phyloP scores from a whole-genome alignment of 2,797 vertebrate genomes.

The Petrocephalus schoutedeni region DNA sequence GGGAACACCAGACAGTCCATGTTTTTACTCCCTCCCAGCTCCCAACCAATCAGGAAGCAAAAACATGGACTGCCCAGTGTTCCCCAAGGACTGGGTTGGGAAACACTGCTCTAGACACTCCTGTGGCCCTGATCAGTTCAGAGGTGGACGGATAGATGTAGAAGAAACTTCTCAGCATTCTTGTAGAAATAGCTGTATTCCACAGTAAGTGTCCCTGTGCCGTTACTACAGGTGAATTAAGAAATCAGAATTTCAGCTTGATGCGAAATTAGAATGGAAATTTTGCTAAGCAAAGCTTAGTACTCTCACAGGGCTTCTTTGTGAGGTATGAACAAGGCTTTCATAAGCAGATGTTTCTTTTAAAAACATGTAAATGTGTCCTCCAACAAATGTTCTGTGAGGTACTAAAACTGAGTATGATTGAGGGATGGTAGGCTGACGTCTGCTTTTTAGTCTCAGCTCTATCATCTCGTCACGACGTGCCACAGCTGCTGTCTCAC shows the following conservation, averaged over 20 bases:
- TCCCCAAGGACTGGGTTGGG: no score
- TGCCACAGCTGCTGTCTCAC: not conserved
- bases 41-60: no score
- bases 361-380: slow-evolving; percentile 56
- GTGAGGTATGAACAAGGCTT: slow-evolving; percentile 32
- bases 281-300: slow-evolving; percentile 36
- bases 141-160: not conserved
- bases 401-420: slow-evolving; percentile 51
- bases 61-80: no score
- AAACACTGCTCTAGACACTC: not conserved
- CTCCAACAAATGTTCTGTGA: slow-evolving; percentile 47
- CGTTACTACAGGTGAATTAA: slow-evolving; percentile 43
- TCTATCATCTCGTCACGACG: not conserved
- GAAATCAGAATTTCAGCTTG: slow-evolving; percentile 30
- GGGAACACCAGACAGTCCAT: no score
- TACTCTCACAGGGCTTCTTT: slow-evolving; percentile 38
- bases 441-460: slow-evolving; percentile 14
- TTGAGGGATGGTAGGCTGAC: slow-evolving; percentile 57
- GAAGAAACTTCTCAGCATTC: not conserved
- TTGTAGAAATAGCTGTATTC: not conserved
- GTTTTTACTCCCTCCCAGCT: no score
- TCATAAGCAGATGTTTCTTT: slow-evolving; percentile 47
- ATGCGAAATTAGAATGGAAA: slow-evolving; percentile 23
- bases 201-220: slow-evolving; percentile 17
- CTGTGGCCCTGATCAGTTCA: not conserved